Conservation (phyloP, 2,888 invertebrate species). For the Xylota segnis region DNA sequence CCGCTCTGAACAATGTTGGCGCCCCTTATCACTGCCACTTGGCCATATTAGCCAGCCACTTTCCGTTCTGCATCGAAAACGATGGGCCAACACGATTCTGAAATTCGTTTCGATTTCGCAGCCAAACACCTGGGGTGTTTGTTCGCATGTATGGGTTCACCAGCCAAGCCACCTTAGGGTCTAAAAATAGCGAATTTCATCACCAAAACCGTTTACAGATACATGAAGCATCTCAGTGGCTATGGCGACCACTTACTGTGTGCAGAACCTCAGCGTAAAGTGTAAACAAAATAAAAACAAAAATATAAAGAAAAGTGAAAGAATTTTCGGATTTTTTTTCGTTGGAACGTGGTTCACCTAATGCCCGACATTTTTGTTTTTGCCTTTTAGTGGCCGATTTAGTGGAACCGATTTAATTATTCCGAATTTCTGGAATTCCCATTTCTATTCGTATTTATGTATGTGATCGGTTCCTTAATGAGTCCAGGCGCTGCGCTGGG, state of each 20-base stretch:
- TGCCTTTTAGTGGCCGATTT: neutral
- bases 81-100: slow-evolving; percentile 30
- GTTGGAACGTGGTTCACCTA: slow-evolving; percentile 15
- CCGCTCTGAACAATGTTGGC: slow-evolving; percentile 20
- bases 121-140: slow-evolving; percentile 24
- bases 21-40: slow-evolving; percentile 27
- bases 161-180: neutral
- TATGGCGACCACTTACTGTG: slow-evolving; percentile 5
- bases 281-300: neutral
- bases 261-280: neutral
- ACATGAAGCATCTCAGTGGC: neutral
- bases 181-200: slow-evolving; percentile 45
- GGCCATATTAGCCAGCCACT: slow-evolving; percentile 14
- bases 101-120: slow-evolving; percentile 11
- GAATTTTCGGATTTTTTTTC: neutral
- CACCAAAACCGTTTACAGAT: slow-evolving; percentile 17
- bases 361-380: slow-evolving; percentile 9
- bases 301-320: slow-evolving; percentile 3
- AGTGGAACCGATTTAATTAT: neutral
- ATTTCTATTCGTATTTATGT: no score
- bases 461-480: slow-evolving; percentile 23
- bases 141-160: neutral
- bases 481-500: neutral
- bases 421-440: slow-evolving; percentile 27
- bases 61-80: neutral